A percentile compares a stretch with the other conserved stretches of the same genome.
These are phyloP conservation scores for Sorex araneus DNA, from an alignment of 2,113 vertebrate species.

Conservation along the genomic window DNA sequence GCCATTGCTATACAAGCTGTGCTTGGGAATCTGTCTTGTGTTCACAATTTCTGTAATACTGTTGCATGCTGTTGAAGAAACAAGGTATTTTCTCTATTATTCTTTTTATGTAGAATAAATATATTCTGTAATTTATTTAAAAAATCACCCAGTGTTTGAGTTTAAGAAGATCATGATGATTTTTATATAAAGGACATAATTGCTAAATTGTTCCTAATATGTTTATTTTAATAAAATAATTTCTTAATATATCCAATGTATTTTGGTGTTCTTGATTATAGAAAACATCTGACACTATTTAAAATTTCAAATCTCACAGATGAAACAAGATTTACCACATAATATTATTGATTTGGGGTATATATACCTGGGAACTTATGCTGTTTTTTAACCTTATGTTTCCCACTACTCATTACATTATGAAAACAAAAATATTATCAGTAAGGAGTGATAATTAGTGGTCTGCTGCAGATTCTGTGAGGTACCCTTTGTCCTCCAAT, in stretches of 20 bases:
- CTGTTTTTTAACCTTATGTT: not conserved
- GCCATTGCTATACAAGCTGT: not conserved
- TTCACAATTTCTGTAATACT: not conserved
- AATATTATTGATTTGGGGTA: not conserved
- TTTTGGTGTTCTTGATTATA: not conserved
- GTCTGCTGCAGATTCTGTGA: not conserved
- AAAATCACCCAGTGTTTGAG: not conserved
- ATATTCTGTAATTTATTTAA: not conserved
- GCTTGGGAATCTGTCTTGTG: not conserved
- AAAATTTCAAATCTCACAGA: not conserved
- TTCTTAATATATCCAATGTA: not conserved
- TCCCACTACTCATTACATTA: constrained; percentile 10
- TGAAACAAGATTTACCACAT: not conserved
- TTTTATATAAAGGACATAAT: too few relatives aligned
- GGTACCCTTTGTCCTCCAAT: not conserved
- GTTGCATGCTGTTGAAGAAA: not conserved
- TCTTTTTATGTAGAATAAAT: not conserved
- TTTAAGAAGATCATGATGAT: not conserved
- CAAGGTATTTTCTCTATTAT: not conserved
- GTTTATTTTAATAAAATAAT: not conserved
- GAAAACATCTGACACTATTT: not conserved
- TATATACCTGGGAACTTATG: not conserved
- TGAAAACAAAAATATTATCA: not conserved
- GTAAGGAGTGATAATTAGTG: not conserved
- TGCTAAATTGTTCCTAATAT: not conserved